Evolutionary conservation across 2,888 invertebrate species (phyloP).

Genomic region (Acrobasis consociella): DNA sequence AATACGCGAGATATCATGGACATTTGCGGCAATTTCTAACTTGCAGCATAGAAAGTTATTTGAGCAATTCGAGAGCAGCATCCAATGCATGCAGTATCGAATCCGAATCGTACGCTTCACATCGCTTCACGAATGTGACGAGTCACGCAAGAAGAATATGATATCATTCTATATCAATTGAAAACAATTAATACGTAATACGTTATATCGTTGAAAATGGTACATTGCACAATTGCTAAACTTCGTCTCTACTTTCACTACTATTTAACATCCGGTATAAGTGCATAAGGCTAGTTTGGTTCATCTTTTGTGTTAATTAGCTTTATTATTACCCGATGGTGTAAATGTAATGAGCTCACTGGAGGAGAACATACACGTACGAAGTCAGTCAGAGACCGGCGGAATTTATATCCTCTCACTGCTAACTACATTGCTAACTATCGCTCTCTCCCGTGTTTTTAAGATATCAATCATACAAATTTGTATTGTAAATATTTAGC

Average conservation of each 20-base stretch:
- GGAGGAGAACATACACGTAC: not conserved
- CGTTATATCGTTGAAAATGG: constrained; percentile 39
- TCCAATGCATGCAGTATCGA: constrained; percentile 50
- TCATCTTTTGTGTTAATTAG: constrained; percentile 1
- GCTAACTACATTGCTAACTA: not conserved
- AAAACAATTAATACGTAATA: constrained; percentile 50
- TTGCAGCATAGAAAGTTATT: constrained; percentile 62
- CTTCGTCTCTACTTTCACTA: constrained; percentile 44
- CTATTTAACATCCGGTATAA: constrained; percentile 27
- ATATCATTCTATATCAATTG: constrained; percentile 39
- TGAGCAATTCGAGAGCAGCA: constrained; percentile 46
- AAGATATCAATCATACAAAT: not conserved
- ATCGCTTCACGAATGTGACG: constrained; percentile 45
- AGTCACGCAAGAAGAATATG: constrained; percentile 50
- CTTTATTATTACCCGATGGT: not conserved
- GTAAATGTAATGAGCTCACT: not conserved
- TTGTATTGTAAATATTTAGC: too few relatives aligned
- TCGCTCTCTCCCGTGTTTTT: not conserved
- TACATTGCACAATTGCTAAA: constrained; percentile 45
- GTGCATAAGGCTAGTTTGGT: not conserved
- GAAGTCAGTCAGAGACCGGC: too few relatives aligned
- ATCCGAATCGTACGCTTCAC: constrained; percentile 51
- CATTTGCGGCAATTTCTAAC: constrained; percentile 40
- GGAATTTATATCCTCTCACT: not conserved
- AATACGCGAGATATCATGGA: constrained; percentile 13